Conservation (phyloP, 2,113 vertebrate species). For the Junco hyemalis region DNA sequence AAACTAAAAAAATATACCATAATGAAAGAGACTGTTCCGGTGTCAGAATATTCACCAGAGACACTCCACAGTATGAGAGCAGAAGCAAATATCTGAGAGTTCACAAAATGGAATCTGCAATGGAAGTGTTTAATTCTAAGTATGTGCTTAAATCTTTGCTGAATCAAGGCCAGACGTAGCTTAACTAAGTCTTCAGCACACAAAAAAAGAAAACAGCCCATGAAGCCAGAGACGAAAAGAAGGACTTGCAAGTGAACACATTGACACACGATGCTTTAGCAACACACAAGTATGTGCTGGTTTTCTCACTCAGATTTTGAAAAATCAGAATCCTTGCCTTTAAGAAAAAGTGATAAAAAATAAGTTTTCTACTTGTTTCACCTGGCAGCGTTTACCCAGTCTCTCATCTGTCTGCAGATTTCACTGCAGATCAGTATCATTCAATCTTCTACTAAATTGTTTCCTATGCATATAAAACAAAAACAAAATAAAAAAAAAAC, state of each 20-base stretch:
- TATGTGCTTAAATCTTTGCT: constrained; percentile 1
- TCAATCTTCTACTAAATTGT: background rate
- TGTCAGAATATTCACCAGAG: constrained; percentile 8
- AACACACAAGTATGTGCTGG: accelerated
- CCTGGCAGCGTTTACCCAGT: background rate
- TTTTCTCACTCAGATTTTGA: background rate
- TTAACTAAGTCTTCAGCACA: background rate
- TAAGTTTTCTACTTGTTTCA: background rate
- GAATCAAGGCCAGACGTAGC: background rate
- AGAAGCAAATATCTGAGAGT: constrained; percentile 19
- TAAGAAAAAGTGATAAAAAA: background rate
- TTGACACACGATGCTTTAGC: background rate
- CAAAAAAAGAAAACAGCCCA: background rate
- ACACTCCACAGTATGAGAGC: background rate
- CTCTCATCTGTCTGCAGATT: background rate
- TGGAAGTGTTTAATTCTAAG: constrained; percentile 39
- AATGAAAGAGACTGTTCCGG: background rate
- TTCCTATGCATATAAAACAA: background rate
- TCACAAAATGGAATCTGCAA: background rate
- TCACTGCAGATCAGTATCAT: background rate
- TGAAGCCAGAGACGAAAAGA: background rate
- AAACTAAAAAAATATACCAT: background rate
- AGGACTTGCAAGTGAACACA: background rate
- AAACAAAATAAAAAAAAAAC: background rate
- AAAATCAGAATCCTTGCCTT: background rate